Evolutionary conservation across 2,797 vertebrate species (phyloP), one percentile per base, ranked within the genome.

Genomic region (Ambastaia sidthimunki): DNA sequence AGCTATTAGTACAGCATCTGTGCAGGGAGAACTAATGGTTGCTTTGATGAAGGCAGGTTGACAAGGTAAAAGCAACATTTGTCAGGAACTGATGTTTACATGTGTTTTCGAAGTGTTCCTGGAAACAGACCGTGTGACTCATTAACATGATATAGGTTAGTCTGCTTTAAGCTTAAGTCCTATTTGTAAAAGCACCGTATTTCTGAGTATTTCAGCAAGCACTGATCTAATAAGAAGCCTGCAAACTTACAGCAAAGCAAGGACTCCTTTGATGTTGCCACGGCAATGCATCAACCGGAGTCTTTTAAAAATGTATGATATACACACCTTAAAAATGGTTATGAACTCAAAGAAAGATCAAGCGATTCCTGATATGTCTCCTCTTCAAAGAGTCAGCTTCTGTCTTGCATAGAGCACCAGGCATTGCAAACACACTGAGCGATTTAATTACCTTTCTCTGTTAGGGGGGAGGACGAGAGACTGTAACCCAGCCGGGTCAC

Each of bases 221-320:
- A 60, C 47, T 67, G 72, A 72, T 75, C 66, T 77, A 54, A 82
- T 44, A 23, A 25, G 72, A 84, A 60, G 68, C 15, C 52, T 54
- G 44, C 44, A 80, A 48, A 71, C 67, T 52, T 76, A 34, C 48
- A 74, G 78, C 76, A 72, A 83, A 76, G 67, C 67, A 15, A 75
- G 80, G 23, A 71, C 41, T 62, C 71, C 94, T 98, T 98, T 98
- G 95, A 98, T 97, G 96, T 96, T 94, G 85, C 90, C 90, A 91
- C 92, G 94, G 95, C 94, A 95, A 95, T 95, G 94, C 94, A 96
- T 97, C 95, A 96, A 92, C 95, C 94, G 95, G 95, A 95, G 60
- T 63, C 25, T 13, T 96, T 98, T 97, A 97, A 98, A 97, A 96
- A 98, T 97, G 96, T 95, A 97, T 96, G 95, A 95, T 95, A 96